Percentiles rank a stretch among this genome's conserved stretches.
phyloP scores from a whole-genome alignment of 2,888 invertebrate genomes.

The Noctuana brunneofusca region DNA sequence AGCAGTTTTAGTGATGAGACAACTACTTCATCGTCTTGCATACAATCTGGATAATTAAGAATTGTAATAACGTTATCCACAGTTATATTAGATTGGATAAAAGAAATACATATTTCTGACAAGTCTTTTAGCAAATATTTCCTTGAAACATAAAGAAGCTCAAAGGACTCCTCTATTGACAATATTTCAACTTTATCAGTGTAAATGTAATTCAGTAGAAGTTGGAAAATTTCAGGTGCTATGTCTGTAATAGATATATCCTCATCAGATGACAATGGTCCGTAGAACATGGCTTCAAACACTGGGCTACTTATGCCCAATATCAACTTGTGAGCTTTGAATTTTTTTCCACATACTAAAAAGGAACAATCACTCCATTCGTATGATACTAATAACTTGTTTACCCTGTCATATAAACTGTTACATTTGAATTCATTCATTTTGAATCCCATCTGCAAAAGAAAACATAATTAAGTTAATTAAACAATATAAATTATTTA shows the following conservation, averaged over 20 bases:
- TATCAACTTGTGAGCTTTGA: conserved; percentile 84
- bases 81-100: conserved; percentile 79
- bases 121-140: conserved; percentile 85
- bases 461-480: conserved; percentile 2
- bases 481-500: neutral
- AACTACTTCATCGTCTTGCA: conserved; percentile 81
- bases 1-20: conserved; percentile 80
- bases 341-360: conserved; percentile 72
- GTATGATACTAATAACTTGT: conserved; percentile 71
- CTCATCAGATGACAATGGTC: conserved; percentile 78
- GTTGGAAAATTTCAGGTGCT: conserved; percentile 83
- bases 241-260: conserved; percentile 83
- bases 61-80: conserved; percentile 83
- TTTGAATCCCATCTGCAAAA: conserved; percentile 70
- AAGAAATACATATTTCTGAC: conserved; percentile 75
- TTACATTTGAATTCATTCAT: conserved; percentile 56
- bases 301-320: conserved; percentile 86
- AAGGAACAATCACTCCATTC: conserved; percentile 85
- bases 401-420: conserved; percentile 73
- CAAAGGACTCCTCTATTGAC: conserved; percentile 83
- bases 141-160: conserved; percentile 84
- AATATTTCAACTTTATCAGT: conserved; percentile 81
- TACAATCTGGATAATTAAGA: conserved; percentile 83
- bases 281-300: conserved; percentile 87
- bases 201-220: conserved; percentile 84